These are phyloP conservation scores for Epinotia ramella DNA, from an alignment of 2,888 invertebrate species.

Conservation along the genomic window DNA sequence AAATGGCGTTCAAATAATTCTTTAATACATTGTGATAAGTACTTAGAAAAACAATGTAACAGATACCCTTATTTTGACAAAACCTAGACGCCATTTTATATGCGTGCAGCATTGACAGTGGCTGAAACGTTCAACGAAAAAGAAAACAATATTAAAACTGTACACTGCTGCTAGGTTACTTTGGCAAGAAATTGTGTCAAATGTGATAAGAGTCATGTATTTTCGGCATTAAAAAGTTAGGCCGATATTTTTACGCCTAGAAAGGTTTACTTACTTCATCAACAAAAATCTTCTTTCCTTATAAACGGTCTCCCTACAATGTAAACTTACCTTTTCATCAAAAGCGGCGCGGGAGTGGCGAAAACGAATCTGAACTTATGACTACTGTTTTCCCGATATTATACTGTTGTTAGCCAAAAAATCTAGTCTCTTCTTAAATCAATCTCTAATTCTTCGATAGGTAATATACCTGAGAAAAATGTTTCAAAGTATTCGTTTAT, in stretches of 20 bases:
- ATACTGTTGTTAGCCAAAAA: background rate
- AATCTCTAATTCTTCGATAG: background rate
- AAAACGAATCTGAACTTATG: background rate
- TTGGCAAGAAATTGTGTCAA: conserved; percentile 70
- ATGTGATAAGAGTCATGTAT: background rate
- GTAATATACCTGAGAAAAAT: background rate
- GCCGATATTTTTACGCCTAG: conserved; percentile 7
- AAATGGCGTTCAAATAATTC: background rate
- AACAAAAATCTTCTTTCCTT: background rate
- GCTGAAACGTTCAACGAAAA: background rate
- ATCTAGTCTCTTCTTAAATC: background rate
- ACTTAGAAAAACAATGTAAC: background rate
- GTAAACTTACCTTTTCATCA: background rate
- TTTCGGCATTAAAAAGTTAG: background rate
- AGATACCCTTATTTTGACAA: too few relatives aligned
- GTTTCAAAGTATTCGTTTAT: background rate
- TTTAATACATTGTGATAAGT: background rate
- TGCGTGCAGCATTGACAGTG: conserved; percentile 1
- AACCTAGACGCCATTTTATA: too few relatives aligned
- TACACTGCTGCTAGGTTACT: conserved; percentile 57
- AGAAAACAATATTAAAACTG: conserved; percentile 28
- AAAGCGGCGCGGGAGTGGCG: background rate
- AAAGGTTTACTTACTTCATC: background rate
- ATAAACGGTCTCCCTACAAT: too few relatives aligned
- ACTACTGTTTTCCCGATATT: background rate